These are phyloP conservation scores for Pempheris klunzingeri DNA, from an alignment of 2,797 vertebrate species.

Conservation along the genomic window DNA sequence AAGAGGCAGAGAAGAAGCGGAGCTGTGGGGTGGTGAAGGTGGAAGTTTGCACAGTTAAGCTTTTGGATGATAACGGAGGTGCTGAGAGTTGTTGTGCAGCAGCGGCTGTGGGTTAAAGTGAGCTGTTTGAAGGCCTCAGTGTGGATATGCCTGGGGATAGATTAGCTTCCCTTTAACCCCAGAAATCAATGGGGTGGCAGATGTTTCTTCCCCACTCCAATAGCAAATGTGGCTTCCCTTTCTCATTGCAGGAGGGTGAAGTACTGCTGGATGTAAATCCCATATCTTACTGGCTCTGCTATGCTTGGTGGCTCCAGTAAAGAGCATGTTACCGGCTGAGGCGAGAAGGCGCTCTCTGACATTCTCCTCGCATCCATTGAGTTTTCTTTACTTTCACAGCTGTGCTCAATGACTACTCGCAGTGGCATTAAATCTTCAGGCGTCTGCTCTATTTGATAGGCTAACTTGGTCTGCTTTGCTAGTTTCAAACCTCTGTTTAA, in stretches of 20 bases:
- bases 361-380: conserved; percentile 9
- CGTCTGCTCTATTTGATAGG: background rate
- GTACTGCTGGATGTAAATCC: conserved; percentile 56
- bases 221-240: conserved; percentile 49
- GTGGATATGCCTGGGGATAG: conserved; percentile 51
- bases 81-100: conserved; percentile 32
- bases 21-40: background rate
- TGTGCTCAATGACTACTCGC: conserved; percentile 5
- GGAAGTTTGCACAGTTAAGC: conserved; percentile 38
- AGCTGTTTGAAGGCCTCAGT: conserved; percentile 53
- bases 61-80: conserved; percentile 31
- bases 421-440: background rate
- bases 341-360: conserved; percentile 10
- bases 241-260: conserved; percentile 28
- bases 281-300: conserved; percentile 32
- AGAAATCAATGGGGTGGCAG: conserved; percentile 59
- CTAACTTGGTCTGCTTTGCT: conserved; percentile 4
- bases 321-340: conserved; percentile 36
- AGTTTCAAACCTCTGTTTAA: conserved; percentile 24
- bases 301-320: conserved; percentile 52
- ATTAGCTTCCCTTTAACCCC: conserved; percentile 64
- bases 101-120: conserved; percentile 30
- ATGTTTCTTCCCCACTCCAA: conserved; percentile 53
- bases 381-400: conserved; percentile 11
- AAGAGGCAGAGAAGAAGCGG: conserved; percentile 10